Evolutionary conservation across 2,888 invertebrate genomes (phyloP).

Genomic region (Fabriciana adippe): DNA sequence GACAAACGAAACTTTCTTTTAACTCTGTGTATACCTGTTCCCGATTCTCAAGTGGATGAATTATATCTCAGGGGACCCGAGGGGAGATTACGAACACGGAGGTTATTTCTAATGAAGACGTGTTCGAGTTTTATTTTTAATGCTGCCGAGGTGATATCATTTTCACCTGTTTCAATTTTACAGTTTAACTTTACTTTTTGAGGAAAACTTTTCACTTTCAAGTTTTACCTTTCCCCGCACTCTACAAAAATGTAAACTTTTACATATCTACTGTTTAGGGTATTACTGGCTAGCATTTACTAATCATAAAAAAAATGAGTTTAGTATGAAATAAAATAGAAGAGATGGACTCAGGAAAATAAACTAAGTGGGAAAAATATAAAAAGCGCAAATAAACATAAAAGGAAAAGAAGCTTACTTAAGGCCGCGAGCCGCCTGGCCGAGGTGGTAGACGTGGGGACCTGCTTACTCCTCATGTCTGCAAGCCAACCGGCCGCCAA

Average conservation of each 20-base stretch:
- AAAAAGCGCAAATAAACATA: conserved; percentile 68
- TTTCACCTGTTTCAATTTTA: conserved; percentile 62
- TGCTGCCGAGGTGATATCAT: conserved; percentile 62
- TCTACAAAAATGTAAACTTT: conserved; percentile 13
- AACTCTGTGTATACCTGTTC: conserved; percentile 78
- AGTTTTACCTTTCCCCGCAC: conserved; percentile 15
- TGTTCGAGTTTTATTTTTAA: conserved; percentile 72
- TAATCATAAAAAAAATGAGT: conserved; percentile 5
- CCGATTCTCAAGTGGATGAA: conserved; percentile 80
- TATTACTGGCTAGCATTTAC: background rate
- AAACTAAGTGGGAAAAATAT: conserved; percentile 42
- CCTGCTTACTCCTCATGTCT: conserved; percentile 81
- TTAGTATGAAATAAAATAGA: conserved; percentile 40
- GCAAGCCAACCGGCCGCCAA: conserved; percentile 79
- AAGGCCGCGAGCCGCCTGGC: conserved; percentile 81
- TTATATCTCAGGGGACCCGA: conserved; percentile 75
- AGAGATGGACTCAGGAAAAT: conserved; percentile 41
- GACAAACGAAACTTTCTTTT: conserved; percentile 78
- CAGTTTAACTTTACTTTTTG: conserved; percentile 30
- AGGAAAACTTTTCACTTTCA: conserved; percentile 40
- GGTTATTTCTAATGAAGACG: conserved; percentile 75
- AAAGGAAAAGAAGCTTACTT: conserved; percentile 81
- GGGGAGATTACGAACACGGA: conserved; percentile 64
- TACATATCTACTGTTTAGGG: background rate
- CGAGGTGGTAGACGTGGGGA: conserved; percentile 78